Evolutionary conservation across 2,113 vertebrate species (phyloP), one percentile per base, ranked within the genome.

Genomic region (Phyllostomus hastatus): DNA sequence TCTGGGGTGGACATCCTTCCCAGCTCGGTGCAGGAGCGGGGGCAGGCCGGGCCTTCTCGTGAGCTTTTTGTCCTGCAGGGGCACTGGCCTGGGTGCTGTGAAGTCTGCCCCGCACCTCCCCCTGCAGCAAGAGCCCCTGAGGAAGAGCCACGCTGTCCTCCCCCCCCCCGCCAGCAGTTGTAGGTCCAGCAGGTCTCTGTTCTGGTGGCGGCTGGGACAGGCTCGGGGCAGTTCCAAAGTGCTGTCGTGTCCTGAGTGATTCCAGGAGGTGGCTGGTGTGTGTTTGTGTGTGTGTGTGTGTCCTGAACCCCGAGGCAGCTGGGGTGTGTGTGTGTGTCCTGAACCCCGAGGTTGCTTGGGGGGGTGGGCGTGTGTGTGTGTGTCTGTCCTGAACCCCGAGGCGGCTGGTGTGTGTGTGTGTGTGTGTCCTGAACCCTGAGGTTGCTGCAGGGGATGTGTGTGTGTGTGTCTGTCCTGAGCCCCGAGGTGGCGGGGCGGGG

Each of bases 21-120:
- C 5, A 61, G 80, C 69, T 28, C 4, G 54, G 1, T 52, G 75
- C 59, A 4, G 28, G 52, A 2, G 7, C 22, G 10, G 6, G 14
- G 64, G 7, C 28, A 0, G 46, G 66, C 41, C 1, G 1, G 31
- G 12, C 24, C 46, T 41, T 2, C 1, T 8, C 54, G 67, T 4
- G 10, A 14, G 54, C 10, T 41, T 3, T 28, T 1, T 26, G 48
- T 17, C 57, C 9, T 10, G 22, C 7, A 59, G 57, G 22, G 24
- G 79, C 41, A 0, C 24, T 28, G 17, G 10, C 16, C 12, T 3
- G 6, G 11, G 28, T 19, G 2, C 46, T 16, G 5, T 5, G 5
- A 7, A 54, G 57, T 59, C 22, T 10, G 16, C 19, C 0, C 28
- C 43, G n/a, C 5, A 33, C 59, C 16, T 17, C 1, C 43, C 41